Conservation (phyloP, 2,888 invertebrate genomes). For the Leptarthrus brevirostris region DNA sequence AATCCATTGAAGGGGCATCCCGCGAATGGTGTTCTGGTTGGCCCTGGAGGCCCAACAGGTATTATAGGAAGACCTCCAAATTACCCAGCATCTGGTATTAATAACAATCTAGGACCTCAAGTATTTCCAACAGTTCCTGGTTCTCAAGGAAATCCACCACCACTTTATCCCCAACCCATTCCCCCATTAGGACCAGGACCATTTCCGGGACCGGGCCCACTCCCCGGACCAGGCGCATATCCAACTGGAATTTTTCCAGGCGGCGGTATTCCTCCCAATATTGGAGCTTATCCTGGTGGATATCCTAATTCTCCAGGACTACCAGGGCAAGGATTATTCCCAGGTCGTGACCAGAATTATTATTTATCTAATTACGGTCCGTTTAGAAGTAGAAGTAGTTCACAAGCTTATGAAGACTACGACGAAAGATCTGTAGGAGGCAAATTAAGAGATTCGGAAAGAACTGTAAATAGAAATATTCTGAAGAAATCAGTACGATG, state of each 20-base stretch:
- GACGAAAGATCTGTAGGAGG: conserved; percentile 44
- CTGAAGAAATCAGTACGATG: conserved; percentile 44
- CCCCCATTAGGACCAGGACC: too few species aligned
- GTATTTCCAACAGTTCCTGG: conserved; percentile 47
- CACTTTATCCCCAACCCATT: conserved; percentile 6
- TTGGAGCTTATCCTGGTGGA: conserved; percentile 43
- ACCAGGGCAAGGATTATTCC: not conserved
- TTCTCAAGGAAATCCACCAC: not conserved
- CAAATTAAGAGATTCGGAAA: not conserved
- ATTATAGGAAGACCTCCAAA: conserved; percentile 63
- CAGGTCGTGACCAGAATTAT: not conserved
- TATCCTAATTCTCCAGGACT: conserved; percentile 46
- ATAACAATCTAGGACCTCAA: conserved; percentile 49
- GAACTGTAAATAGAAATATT: conserved; percentile 26
- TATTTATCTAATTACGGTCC: not conserved
- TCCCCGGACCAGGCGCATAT: conserved; percentile 42
- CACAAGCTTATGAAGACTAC: conserved; percentile 52
- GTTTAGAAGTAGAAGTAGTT: conserved; percentile 45
- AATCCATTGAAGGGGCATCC: conserved; percentile 52
- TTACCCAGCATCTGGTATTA: conserved; percentile 21
- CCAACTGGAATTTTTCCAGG: conserved; percentile 49
- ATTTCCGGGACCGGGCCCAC: too few species aligned
- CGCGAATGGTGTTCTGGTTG: conserved; percentile 64
- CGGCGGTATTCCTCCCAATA: conserved; percentile 37
- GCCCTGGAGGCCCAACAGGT: conserved; percentile 71